Evolutionary conservation across 2,888 invertebrate genomes (phyloP), one percentile per base, ranked within the genome.

Genomic region (Schizotus pectinicornis): DNA sequence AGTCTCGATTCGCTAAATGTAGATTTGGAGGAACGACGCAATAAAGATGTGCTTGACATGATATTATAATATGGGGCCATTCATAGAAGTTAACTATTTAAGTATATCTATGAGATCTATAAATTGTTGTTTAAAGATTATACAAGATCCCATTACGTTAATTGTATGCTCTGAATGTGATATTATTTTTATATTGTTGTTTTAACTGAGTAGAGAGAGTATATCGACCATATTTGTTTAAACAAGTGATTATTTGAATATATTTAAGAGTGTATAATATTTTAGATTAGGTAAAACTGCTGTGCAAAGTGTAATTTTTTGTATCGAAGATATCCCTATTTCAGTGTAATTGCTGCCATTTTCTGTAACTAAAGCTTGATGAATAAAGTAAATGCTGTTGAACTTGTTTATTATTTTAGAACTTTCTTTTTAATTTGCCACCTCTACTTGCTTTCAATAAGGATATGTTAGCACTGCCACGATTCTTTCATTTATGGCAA

Each of bases 151-250:
- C 38, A 56, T 49, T 39, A 38, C 38, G 31, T 31, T 46, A 45
- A 54, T 52, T 58, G 52, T 53, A 59, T 59, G 49, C 50, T 59
- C 49, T 59, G n/a, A 59, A 59, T 59, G 59, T 59, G 59, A 59
- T 59, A 59, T 59, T 59, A 59, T 59, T 59, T 59, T 59, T 59
- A 59, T 59, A 59, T 59, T 49, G 59, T 59, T 58, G 53, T 35
- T 59, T 54, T 59, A 45, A 14, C 37, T 56, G 22, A 22, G 22
- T 22, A 22, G 22, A 56, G 41, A 54, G 41, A 38, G 42, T 56
- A 56, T 22, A 22, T 22, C 22, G 5, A 22, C 22, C 22, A 39
- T 56, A 56, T 56, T 52, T 50, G 39, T 48, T 55, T 33, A 35
- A 48, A 41, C 22, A 55, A 30, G 31, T 42, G 38, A n/a, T 41